phyloP scores from a whole-genome alignment of 2,113 vertebrate species.

The Osmerus mordax region DNA sequence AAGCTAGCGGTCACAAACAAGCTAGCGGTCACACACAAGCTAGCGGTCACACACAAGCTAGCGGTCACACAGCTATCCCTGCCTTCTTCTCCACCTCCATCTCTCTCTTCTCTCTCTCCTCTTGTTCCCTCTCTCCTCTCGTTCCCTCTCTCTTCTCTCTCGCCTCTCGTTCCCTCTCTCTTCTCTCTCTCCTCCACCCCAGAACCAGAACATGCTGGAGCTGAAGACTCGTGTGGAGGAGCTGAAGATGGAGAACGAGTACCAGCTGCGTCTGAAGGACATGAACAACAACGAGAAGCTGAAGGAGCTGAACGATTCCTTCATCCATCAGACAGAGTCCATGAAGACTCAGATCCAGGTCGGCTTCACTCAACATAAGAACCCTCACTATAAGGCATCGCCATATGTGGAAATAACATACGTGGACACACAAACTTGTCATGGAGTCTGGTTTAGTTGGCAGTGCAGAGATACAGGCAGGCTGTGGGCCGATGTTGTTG shows the following conservation, averaged over 20 bases:
- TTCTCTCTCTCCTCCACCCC: constrained; percentile 13
- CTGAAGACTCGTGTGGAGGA: constrained; percentile 78
- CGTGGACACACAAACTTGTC: too few species aligned
- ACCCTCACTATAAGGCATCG: too few species aligned
- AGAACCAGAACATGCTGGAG: constrained; percentile 78
- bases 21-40: too few species aligned
- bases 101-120: background rate
- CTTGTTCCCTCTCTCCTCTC: background rate
- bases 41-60: too few species aligned
- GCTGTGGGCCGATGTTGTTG: too few species aligned
- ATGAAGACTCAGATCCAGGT: constrained; percentile 80
- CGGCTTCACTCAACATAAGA: background rate
- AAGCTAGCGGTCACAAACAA: too few species aligned
- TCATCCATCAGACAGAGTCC: constrained; percentile 75
- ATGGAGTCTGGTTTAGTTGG: too few species aligned
- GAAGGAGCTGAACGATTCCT: constrained; percentile 78
- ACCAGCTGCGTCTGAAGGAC: constrained; percentile 80
- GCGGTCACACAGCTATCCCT: too few species aligned
- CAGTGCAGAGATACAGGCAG: too few species aligned
- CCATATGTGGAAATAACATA: too few species aligned
- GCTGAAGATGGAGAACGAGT: constrained; percentile 80
- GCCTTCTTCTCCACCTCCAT: too few species aligned
- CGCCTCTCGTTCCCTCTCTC: background rate
- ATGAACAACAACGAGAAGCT: constrained; percentile 81
- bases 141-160: background rate